Evolutionary conservation across 2,797 vertebrate species (phyloP).

Genomic region (Danio kyathit): DNA sequence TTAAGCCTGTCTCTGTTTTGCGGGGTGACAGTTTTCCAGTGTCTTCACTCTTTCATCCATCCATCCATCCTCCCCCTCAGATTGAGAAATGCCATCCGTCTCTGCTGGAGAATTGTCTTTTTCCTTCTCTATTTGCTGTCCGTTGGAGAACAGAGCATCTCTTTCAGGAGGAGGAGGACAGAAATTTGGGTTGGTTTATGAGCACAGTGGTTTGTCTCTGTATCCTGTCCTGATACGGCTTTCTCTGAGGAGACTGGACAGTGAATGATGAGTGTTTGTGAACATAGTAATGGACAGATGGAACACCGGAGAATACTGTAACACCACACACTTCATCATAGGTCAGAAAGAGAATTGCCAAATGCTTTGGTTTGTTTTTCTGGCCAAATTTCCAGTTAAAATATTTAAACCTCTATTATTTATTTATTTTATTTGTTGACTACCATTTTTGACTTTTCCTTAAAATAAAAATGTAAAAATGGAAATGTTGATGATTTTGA

Average conservation of each 20-base stretch:
- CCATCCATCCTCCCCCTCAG: slow-evolving; percentile 64
- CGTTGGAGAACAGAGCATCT: slow-evolving; percentile 71
- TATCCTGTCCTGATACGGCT: slow-evolving; percentile 16
- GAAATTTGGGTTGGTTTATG: slow-evolving; percentile 30
- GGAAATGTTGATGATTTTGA: no score
- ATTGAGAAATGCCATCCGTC: slow-evolving; percentile 75
- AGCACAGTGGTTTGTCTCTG: slow-evolving; percentile 50
- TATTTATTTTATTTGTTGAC: no score
- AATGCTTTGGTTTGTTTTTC: no score
- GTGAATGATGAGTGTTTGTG: slow-evolving; percentile 27
- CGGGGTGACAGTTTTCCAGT: slow-evolving; percentile 71
- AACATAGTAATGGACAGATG: slow-evolving; percentile 15
- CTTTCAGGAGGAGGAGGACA: slow-evolving; percentile 54
- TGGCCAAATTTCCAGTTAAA: not conserved
- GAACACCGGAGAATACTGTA: slow-evolving; percentile 8
- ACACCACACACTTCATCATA: not conserved
- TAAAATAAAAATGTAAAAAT: no score
- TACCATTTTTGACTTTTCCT: no score
- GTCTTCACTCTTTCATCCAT: slow-evolving; percentile 54
- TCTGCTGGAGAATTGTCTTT: slow-evolving; percentile 74
- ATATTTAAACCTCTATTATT: no score
- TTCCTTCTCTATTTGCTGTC: slow-evolving; percentile 59
- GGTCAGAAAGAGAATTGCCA: not conserved
- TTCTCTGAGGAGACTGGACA: slow-evolving; percentile 27
- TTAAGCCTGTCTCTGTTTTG: slow-evolving; percentile 69